These are phyloP conservation scores for Dermatemys mawii DNA, from an alignment of 2,113 vertebrate species.

Conservation along the genomic window DNA sequence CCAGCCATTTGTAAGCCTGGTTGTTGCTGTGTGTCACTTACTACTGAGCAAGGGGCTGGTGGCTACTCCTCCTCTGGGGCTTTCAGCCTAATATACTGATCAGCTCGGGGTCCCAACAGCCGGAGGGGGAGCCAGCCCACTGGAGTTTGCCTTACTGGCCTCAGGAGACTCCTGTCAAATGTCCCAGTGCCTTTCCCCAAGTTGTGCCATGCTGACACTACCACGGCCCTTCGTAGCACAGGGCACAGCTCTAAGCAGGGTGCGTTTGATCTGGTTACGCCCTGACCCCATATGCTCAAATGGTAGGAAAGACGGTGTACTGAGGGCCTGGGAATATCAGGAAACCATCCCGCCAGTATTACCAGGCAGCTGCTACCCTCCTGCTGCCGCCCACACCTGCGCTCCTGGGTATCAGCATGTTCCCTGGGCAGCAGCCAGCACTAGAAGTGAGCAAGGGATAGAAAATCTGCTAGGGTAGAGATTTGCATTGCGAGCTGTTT, in stretches of 20 bases:
- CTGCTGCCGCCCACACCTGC: not conserved
- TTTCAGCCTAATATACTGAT: not conserved
- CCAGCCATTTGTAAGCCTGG: not conserved
- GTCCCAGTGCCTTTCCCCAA: not conserved
- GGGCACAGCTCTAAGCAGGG: not conserved
- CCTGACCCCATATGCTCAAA: not conserved
- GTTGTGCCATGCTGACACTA: not conserved
- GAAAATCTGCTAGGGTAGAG: not conserved
- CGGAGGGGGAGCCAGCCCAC: not conserved
- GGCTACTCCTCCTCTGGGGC: not conserved
- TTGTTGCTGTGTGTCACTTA: not conserved
- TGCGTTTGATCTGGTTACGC: not conserved
- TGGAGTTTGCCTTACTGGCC: not conserved
- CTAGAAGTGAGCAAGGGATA: not conserved
- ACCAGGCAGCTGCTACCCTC: not conserved
- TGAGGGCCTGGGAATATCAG: not conserved
- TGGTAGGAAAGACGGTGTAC: too few species aligned
- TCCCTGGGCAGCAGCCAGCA: not conserved
- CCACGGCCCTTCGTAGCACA: not conserved
- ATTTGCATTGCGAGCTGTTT: not conserved
- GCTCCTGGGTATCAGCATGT: not conserved
- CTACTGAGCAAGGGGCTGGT: not conserved
- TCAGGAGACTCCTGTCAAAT: not conserved
- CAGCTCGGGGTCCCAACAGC: not conserved
- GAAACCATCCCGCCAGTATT: not conserved